These are phyloP conservation scores for Alloplasta piceator DNA, from an alignment of 2,888 invertebrate species.

Conservation along the genomic window DNA sequence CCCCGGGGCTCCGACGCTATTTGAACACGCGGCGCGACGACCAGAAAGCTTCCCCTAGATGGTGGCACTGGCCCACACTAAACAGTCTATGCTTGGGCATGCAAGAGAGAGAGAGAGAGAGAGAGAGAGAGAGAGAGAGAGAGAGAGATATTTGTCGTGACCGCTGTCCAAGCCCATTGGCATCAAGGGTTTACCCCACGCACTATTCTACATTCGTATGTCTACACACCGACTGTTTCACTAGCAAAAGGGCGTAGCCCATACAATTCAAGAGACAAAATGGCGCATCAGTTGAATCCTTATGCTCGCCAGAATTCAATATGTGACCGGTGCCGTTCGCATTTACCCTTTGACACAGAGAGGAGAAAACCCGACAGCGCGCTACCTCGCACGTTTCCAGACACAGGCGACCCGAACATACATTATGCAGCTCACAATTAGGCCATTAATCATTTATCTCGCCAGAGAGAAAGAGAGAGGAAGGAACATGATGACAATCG, in stretches of 20 bases:
- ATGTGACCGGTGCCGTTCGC: slow-evolving; percentile 67
- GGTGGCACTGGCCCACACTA: background rate
- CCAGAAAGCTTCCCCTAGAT: slow-evolving; percentile 43
- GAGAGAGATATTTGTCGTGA: slow-evolving; percentile 37
- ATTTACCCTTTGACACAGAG: slow-evolving; percentile 72
- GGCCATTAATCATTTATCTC: slow-evolving; percentile 71
- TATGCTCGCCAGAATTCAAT: background rate
- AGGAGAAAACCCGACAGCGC: slow-evolving; percentile 27
- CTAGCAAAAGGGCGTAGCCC: no score
- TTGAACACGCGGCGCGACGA: slow-evolving; percentile 75
- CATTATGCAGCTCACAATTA: slow-evolving; percentile 74
- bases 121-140: no score
- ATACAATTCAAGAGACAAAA: no score
- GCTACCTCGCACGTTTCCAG: slow-evolving; percentile 3
- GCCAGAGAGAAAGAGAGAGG: background rate
- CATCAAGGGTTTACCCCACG: slow-evolving; percentile 22
- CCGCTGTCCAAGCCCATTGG: slow-evolving; percentile 15
- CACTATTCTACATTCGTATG: slow-evolving; percentile 16
- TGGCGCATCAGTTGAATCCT: no score
- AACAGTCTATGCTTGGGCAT: slow-evolving; percentile 6
- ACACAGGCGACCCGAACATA: slow-evolving; percentile 54
- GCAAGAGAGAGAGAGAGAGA: no score
- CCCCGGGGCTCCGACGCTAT: slow-evolving; percentile 67
- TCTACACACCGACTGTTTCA: no score
- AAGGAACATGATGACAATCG: background rate